phyloP scores from a whole-genome alignment of 2,797 vertebrate genomes.

The Taenioides sp. region DNA sequence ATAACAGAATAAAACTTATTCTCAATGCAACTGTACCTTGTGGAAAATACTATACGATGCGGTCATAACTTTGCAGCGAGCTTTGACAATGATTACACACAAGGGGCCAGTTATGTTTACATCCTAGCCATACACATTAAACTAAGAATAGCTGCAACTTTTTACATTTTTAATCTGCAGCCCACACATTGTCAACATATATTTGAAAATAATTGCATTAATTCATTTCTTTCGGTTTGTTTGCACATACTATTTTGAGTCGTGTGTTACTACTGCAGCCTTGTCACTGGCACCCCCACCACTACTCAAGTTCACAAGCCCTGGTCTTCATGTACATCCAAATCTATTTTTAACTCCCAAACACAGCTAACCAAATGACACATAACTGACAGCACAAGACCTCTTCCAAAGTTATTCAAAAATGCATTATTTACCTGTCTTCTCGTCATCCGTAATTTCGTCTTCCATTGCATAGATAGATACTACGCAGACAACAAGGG shows the following conservation, averaged over 20 bases:
- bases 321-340: conserved; percentile 58
- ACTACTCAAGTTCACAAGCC: conserved; percentile 45
- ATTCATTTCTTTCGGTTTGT: not conserved
- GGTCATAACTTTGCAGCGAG: not conserved
- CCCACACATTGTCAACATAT: not conserved
- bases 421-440: conserved; percentile 70
- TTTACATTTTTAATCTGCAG: not conserved
- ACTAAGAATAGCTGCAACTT: not conserved
- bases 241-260: not conserved
- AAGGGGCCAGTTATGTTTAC: not conserved
- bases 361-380: conserved; percentile 63
- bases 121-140: not conserved
- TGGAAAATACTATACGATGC: not conserved
- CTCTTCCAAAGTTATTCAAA: conserved; percentile 37
- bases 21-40: too few species aligned
- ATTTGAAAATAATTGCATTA: not conserved
- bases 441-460: conserved; percentile 62
- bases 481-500: conserved; percentile 11
- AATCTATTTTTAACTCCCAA: conserved; percentile 75
- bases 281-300: conserved; percentile 34
- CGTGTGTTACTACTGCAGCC: conserved; percentile 26
- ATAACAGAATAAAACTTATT: not conserved
- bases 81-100: not conserved
- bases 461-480: conserved; percentile 58
- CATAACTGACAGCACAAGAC: conserved; percentile 36